Conservation (phyloP, 2,113 vertebrate genomes). For the Cephalopholis sonnerati region DNA sequence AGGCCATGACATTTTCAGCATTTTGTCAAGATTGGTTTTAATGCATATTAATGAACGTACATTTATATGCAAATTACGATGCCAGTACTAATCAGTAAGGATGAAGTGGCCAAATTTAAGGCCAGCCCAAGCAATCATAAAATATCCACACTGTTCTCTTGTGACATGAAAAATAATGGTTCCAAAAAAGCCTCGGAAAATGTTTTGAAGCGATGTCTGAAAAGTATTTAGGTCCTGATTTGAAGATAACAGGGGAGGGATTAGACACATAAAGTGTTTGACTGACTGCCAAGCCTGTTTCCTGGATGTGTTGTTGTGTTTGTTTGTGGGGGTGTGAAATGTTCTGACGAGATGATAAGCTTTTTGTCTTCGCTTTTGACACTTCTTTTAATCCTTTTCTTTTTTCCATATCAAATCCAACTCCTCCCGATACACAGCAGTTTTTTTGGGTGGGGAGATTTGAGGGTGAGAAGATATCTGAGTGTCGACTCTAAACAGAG, state of each 20-base stretch:
- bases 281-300: conserved; percentile 49
- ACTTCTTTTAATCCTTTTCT: conserved; percentile 42
- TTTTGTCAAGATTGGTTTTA: conserved; percentile 41
- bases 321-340: conserved; percentile 41
- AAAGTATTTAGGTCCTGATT: conserved; percentile 36
- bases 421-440: neutral
- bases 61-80: conserved; percentile 20
- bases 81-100: neutral
- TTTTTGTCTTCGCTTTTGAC: conserved; percentile 57
- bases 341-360: conserved; percentile 38
- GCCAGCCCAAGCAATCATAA: neutral
- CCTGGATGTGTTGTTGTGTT: conserved; percentile 43
- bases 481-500: conserved; percentile 3
- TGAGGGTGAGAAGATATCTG: neutral
- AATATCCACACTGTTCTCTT: neutral
- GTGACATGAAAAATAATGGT: neutral
- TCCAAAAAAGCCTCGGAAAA: neutral
- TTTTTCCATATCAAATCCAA: conserved; percentile 24
- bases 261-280: conserved; percentile 52
- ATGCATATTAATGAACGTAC: conserved; percentile 46
- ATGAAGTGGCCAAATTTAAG: neutral
- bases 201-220: neutral
- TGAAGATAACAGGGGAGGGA: conserved; percentile 43
- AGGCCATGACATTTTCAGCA: conserved; percentile 36
- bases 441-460: neutral